A percentile compares a stretch with the other conserved stretches of the same genome.
phyloP scores from a whole-genome alignment of 2,113 vertebrate genomes.

The Tamias sibiricus region DNA sequence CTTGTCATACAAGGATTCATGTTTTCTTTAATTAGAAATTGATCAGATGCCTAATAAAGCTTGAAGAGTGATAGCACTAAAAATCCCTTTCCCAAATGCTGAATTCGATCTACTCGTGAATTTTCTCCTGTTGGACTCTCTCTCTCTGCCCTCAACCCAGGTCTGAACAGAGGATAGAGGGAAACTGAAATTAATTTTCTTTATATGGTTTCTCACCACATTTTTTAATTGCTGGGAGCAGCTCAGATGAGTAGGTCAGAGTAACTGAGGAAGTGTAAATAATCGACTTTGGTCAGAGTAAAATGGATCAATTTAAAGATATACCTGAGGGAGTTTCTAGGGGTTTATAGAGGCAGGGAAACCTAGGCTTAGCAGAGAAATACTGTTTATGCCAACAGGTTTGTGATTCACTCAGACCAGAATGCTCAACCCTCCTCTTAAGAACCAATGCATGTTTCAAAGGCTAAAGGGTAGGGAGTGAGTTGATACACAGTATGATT shows the following conservation, averaged over 20 bases:
- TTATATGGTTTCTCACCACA: constrained; percentile 4
- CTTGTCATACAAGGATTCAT: constrained; percentile 76
- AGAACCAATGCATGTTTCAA: background rate
- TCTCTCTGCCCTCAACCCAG: background rate
- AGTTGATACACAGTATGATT: background rate
- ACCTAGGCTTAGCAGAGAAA: background rate
- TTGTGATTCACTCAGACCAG: background rate
- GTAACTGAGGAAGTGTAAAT: background rate
- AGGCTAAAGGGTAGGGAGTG: background rate
- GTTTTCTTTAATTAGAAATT: constrained; percentile 80
- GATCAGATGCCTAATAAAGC: constrained; percentile 77
- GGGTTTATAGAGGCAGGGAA: background rate
- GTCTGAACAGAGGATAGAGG: background rate
- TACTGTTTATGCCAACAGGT: background rate
- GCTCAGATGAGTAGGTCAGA: background rate
- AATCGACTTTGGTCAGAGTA: background rate
- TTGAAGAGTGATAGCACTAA: constrained; percentile 62
- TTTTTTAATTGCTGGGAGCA: constrained; percentile 7
- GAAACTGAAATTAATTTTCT: constrained; percentile 39
- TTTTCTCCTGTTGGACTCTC: constrained; percentile 27
- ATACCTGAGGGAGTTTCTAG: background rate
- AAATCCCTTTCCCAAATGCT: constrained; percentile 45
- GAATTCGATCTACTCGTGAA: constrained; percentile 14
- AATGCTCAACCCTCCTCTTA: background rate
- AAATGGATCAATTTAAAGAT: constrained; percentile 5